Percentiles rank a stretch among this genome's conserved stretches.
Conservation (phyloP, 2,113 vertebrate genomes). For the Lonchura striata region DNA sequence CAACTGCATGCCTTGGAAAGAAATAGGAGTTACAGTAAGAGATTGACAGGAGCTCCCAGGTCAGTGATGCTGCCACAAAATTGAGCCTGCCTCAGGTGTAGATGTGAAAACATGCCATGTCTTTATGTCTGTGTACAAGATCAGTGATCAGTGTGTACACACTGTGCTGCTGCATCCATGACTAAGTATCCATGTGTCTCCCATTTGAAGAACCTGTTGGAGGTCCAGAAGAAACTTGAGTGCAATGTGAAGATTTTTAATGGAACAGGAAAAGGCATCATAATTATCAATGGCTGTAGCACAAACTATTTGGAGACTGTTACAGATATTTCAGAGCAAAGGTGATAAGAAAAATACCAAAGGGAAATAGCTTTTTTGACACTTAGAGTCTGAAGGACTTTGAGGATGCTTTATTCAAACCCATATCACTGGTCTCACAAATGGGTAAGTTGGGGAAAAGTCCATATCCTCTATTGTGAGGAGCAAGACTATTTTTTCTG, state of each 20-base stretch:
- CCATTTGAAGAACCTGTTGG: neutral
- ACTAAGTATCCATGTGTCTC: neutral
- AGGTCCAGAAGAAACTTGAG: neutral
- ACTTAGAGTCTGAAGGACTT: neutral
- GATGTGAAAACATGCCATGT: accelerated
- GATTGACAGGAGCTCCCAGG: neutral
- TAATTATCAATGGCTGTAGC: neutral
- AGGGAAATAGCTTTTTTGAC: neutral
- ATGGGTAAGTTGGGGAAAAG: neutral
- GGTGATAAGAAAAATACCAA: neutral
- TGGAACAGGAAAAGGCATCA: neutral
- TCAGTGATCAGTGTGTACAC: neutral
- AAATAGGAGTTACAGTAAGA: neutral
- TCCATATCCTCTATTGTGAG: neutral
- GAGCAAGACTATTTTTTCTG: neutral
- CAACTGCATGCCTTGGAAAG: neutral
- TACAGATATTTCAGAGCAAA: neutral
- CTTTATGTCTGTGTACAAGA: neutral
- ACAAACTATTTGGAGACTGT: neutral
- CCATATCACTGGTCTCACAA: neutral
- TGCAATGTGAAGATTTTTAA: neutral
- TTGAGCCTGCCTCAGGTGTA: neutral
- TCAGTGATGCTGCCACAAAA: neutral
- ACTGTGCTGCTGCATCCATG: neutral
- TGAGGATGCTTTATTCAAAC: neutral